A percentile compares a stretch with the other conserved stretches of the same genome.
Conservation (phyloP, 2,113 vertebrate species). For the Anhinga anhinga region DNA sequence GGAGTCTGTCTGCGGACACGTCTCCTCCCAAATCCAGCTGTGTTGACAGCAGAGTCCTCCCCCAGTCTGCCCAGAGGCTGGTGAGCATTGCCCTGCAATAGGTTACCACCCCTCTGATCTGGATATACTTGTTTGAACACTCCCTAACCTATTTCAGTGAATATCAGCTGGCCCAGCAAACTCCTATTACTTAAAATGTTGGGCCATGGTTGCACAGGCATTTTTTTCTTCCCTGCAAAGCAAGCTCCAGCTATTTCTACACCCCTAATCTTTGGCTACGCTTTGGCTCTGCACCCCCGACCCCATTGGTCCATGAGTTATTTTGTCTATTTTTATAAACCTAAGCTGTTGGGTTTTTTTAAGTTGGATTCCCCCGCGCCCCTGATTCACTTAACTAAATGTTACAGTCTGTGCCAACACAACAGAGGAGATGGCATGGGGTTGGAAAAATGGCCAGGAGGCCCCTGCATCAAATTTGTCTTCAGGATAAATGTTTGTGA, state of each 20-base stretch:
- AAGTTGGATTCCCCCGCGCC: background rate
- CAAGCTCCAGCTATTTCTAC: background rate
- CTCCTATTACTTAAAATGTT: background rate
- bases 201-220: background rate
- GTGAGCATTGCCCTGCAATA: background rate
- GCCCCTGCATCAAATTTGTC: background rate
- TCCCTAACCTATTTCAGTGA: constrained; percentile 34
- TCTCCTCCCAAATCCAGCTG: background rate
- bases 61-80: constrained; percentile 21
- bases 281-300: background rate
- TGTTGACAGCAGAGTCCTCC: background rate
- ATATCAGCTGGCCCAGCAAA: background rate
- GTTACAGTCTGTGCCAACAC: background rate
- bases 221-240: background rate
- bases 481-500: background rate
- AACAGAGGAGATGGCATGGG: background rate
- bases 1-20: background rate
- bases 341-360: background rate
- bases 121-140: constrained; percentile 48
- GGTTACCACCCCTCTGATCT: constrained; percentile 33
- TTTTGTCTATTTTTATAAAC: background rate
- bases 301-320: background rate
- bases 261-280: background rate
- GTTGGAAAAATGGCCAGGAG: background rate
- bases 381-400: background rate